A percentile compares a stretch with the other conserved stretches of the same genome.
These are phyloP conservation scores for Hoplias malabaricus DNA, from an alignment of 2,113 vertebrate genomes.

Conservation along the genomic window DNA sequence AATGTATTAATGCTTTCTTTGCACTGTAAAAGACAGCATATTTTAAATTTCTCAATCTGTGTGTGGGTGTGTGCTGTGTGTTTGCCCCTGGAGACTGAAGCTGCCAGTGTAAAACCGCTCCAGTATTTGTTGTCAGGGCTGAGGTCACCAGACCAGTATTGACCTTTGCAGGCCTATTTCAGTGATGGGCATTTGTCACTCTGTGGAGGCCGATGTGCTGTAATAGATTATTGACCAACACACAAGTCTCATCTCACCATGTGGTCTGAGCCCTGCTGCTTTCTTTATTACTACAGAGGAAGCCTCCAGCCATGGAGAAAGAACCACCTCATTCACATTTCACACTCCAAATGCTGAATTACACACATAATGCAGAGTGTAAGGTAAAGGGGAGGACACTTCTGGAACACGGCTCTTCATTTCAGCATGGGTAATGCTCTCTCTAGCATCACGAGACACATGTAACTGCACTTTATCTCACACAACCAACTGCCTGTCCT, in stretches of 20 bases:
- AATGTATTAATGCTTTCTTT: neutral
- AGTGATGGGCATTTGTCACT: constrained; percentile 81
- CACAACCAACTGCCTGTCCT: neutral
- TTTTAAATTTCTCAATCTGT: constrained; percentile 24
- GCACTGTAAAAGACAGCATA: neutral
- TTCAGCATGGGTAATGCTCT: constrained; percentile 33
- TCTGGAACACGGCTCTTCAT: constrained; percentile 28
- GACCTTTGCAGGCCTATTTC: constrained; percentile 75
- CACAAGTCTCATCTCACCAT: constrained; percentile 70
- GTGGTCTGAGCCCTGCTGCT: constrained; percentile 56
- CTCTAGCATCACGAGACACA: constrained; percentile 7
- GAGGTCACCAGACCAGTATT: constrained; percentile 71
- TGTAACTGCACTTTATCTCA: constrained; percentile 25
- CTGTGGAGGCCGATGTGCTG: constrained; percentile 66
- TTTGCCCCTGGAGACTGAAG: constrained; percentile 37
- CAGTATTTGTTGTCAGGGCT: constrained; percentile 54
- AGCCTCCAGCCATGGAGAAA: constrained; percentile 49
- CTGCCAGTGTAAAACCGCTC: constrained; percentile 50
- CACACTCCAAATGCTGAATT: constrained; percentile 52
- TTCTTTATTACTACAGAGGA: constrained; percentile 56
- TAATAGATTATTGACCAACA: constrained; percentile 84
- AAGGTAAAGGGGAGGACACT: constrained; percentile 28
- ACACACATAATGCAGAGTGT: constrained; percentile 48
- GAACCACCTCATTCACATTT: constrained; percentile 53
- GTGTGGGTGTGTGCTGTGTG: neutral